Conservation (phyloP, 2,797 vertebrate genomes). For the Argyrosomus regius region DNA sequence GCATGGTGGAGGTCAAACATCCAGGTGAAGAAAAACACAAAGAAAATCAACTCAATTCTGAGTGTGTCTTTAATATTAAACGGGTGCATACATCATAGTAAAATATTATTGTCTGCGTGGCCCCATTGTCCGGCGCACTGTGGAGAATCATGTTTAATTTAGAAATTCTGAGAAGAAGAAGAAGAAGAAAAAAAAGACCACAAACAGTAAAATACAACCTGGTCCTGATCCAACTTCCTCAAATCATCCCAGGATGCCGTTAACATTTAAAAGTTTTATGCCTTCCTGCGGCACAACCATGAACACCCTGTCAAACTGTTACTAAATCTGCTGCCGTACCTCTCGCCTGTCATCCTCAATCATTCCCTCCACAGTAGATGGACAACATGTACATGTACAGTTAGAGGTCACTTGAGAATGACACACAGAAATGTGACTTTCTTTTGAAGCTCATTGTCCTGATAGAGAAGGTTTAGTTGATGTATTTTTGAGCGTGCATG, state of each 20-base stretch:
- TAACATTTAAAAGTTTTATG: slow-evolving; percentile 46
- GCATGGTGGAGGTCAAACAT: neutral
- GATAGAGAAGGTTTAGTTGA: neutral
- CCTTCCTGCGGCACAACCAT: slow-evolving; percentile 6
- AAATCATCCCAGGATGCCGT: neutral
- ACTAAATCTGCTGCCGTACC: slow-evolving; percentile 43
- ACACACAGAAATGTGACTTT: neutral
- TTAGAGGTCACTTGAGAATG: slow-evolving; percentile 36
- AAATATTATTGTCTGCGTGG: neutral
- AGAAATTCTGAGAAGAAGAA: neutral
- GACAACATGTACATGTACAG: slow-evolving; percentile 19
- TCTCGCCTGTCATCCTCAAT: slow-evolving; percentile 41
- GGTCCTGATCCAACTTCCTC: slow-evolving; percentile 3
- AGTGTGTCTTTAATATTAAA: neutral
- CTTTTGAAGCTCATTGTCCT: neutral
- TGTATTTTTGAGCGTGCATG: neutral
- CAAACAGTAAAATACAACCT: neutral
- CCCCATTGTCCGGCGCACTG: neutral
- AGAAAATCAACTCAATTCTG: neutral
- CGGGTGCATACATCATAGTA: neutral
- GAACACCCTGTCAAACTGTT: slow-evolving; percentile 35
- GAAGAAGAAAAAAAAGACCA: slow-evolving; percentile 31
- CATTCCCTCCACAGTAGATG: slow-evolving; percentile 25
- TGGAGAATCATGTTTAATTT: slow-evolving; percentile 18
- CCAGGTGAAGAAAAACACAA: neutral